Evolutionary conservation across 1,140 invertebrate genomes (phyloP), one percentile per base, ranked within the genome.

Genomic region (Meloidogyne hapla): DNA sequence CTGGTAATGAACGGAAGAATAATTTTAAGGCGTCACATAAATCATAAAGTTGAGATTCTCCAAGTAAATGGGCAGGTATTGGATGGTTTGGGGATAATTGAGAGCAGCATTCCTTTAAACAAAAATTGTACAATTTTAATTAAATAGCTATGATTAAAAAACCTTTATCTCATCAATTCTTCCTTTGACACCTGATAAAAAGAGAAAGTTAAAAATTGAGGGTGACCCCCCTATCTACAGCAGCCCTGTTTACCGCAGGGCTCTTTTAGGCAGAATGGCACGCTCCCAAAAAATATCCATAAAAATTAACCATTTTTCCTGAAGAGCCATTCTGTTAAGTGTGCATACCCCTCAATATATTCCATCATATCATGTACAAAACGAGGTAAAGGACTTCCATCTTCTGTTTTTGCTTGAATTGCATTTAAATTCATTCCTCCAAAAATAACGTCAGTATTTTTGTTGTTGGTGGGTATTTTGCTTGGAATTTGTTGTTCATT

Each of bases 291-390:
- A n/a, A n/a, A n/a, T n/a, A n/a, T n/a, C n/a, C n/a, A n/a, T n/a
- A n/a, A n/a, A n/a, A n/a, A n/a, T n/a, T n/a, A n/a, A 45, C 78
- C 78, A 62, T 79, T 80, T 64, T 77, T 79, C 9, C 78, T 56
- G 45, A 79, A 79, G 8, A 79, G 79, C 25, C 79, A 80, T 48
- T 79, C 78, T 25, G 69, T 56, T 9, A 26, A 38, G 10, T 42
- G 56, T 26, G 68, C 78, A 33, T 75, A 25, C 13, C 62, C 23
- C 4, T 40, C 26, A 12, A 79, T 15, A 40, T 42, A 79, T n/a
- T 71, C 78, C 78, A 79, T 79, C n/a, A 79, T 63, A 21, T 80
- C 78, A 56, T 45, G 66, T 12, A 80, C 63, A 69, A 80, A 81
- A 2, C 68, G 48, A 12, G 78, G 78, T 42, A 79, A 56, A 23